Conservation (phyloP, 2,888 invertebrate genomes). For the Cosmopolites sordidus region DNA sequence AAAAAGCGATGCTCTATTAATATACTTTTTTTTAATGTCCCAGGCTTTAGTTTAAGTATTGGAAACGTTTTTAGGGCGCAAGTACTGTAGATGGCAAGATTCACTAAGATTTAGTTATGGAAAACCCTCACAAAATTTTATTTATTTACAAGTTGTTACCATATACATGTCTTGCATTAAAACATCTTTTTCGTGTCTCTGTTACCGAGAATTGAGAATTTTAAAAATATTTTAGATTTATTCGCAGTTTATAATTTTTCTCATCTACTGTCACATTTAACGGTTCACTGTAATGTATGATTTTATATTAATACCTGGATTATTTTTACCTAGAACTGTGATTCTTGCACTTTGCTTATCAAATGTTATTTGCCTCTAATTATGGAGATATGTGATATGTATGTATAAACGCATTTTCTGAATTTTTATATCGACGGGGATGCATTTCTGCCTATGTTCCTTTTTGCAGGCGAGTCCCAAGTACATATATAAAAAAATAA, state of each 20-base stretch:
- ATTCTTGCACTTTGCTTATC: slow-evolving; percentile 5
- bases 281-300: too few species aligned
- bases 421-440: slow-evolving; percentile 45
- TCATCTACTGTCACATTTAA: too few species aligned
- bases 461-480: slow-evolving; percentile 28
- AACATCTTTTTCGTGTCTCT: too few species aligned
- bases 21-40: not conserved
- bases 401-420: slow-evolving; percentile 46
- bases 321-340: slow-evolving; percentile 7
- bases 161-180: too few species aligned
- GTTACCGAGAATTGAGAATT: too few species aligned
- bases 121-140: too few species aligned
- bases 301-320: slow-evolving; percentile 2
- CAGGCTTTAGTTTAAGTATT: slow-evolving; percentile 2
- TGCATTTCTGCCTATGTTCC: slow-evolving; percentile 41
- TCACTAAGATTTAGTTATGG: too few species aligned
- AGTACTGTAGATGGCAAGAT: not conserved
- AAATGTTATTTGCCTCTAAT: slow-evolving; percentile 7
- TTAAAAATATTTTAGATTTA: too few species aligned
- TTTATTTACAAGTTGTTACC: too few species aligned
- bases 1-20: not conserved
- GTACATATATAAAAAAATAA: not conserved
- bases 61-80: not conserved
- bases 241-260: too few species aligned
- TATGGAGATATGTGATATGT: slow-evolving; percentile 47